Evolutionary conservation across 92 coral and sea anemone genomes (phyloP).

Genomic region (Chrysogorgia sp.): DNA sequence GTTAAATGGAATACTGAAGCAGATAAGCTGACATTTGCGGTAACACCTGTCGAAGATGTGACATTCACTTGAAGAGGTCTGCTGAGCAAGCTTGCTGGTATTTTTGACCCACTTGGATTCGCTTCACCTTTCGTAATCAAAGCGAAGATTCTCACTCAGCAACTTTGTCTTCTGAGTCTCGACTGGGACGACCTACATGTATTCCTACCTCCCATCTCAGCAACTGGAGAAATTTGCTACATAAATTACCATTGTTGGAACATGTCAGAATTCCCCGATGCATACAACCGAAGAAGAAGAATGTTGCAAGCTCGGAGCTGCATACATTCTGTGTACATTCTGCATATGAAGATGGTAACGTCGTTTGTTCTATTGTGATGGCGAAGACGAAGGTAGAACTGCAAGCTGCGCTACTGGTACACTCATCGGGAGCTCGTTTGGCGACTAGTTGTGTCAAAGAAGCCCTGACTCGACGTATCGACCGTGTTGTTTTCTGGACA

Average conservation of each 20-base stretch:
- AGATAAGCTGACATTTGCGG: constrained; percentile 35
- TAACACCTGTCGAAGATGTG: constrained; percentile 9
- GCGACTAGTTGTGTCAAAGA: constrained; percentile 47
- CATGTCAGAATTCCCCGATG: constrained; percentile 8
- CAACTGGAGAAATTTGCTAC: constrained; percentile 19
- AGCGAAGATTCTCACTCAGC: constrained; percentile 61
- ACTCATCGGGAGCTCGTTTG: too few relatives aligned
- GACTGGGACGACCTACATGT: constrained; percentile 60
- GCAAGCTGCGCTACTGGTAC: constrained; percentile 62
- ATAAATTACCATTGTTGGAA: constrained; percentile 13
- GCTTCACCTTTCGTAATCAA: constrained; percentile 48
- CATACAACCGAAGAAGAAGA: constrained; percentile 19
- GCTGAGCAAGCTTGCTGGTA: constrained; percentile 26
- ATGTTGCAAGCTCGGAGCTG: neutral
- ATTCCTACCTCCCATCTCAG: constrained; percentile 42
- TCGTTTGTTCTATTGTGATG: constrained; percentile 51
- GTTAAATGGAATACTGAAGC: constrained; percentile 59
- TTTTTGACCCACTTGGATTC: constrained; percentile 55
- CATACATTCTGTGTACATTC: constrained; percentile 42
- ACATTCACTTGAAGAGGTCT: constrained; percentile 35
- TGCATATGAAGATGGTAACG: constrained; percentile 44
- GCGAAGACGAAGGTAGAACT: constrained; percentile 62
- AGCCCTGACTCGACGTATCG: constrained; percentile 30
- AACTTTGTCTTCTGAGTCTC: constrained; percentile 41
- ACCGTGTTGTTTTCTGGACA: constrained; percentile 50